phyloP scores from a whole-genome alignment of 2,113 vertebrate genomes.

The Genyomyrus donnyi region DNA sequence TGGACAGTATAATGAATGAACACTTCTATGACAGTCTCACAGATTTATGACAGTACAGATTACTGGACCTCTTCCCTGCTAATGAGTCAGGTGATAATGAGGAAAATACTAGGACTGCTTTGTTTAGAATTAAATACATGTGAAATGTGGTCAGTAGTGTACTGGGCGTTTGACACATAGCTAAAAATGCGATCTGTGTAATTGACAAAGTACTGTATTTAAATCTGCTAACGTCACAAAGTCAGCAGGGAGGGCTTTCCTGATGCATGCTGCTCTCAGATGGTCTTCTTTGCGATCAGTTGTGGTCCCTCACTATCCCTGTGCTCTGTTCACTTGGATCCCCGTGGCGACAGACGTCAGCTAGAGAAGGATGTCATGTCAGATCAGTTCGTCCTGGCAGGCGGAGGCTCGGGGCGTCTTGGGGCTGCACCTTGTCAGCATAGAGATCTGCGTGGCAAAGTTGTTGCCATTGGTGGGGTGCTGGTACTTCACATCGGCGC shows the following conservation, averaged over 20 bases:
- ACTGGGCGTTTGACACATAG: neutral
- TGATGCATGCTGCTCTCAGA: neutral
- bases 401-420: slow-evolving; percentile 65
- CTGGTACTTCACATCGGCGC: slow-evolving; percentile 74
- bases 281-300: neutral
- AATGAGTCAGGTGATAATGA: neutral
- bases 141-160: neutral
- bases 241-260: neutral
- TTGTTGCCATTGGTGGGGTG: slow-evolving; percentile 84
- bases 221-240: neutral
- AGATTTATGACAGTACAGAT: neutral
- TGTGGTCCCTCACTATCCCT: neutral
- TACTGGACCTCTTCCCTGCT: neutral
- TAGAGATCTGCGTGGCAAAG: slow-evolving; percentile 90
- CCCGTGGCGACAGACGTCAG: neutral
- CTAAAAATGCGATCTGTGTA: neutral
- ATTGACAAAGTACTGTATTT: neutral
- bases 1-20: neutral
- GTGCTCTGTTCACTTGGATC: neutral
- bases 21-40: neutral
- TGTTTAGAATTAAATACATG: neutral
- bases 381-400: slow-evolving; percentile 63
- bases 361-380: neutral
- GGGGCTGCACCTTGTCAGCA: slow-evolving; percentile 85
- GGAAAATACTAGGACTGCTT: neutral